Percentiles rank a stretch among this genome's conserved stretches.
phyloP scores from a whole-genome alignment of 2,113 vertebrate genomes.

The Nesospiza acunhae region DNA sequence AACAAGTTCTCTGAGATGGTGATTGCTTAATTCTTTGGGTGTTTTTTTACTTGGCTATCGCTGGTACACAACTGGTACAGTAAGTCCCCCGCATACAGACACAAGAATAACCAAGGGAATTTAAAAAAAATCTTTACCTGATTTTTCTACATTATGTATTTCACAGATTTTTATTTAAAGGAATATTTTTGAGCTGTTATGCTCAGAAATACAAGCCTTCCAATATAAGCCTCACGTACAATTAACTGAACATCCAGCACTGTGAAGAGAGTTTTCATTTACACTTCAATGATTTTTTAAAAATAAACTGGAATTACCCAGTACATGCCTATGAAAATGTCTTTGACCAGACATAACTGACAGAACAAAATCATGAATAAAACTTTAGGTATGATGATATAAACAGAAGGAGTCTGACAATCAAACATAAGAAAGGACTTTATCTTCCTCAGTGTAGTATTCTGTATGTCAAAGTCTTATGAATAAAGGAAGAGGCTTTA shows the following conservation, averaged over 20 bases:
- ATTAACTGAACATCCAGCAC: neutral
- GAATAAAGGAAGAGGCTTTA: neutral
- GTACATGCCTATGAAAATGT: neutral
- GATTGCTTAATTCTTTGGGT: fast-evolving
- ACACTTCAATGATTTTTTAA: neutral
- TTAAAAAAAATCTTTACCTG: neutral
- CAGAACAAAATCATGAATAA: neutral
- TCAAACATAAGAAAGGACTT: neutral
- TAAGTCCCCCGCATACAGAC: neutral
- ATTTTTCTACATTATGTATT: neutral
- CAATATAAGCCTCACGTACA: neutral
- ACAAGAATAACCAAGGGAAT: neutral
- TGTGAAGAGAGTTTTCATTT: neutral
- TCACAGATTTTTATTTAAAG: neutral
- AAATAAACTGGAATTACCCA: neutral
- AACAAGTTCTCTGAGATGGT: neutral
- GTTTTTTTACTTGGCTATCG: fast-evolving
- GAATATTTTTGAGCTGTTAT: neutral
- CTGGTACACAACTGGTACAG: neutral
- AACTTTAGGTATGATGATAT: neutral
- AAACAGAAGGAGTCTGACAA: neutral
- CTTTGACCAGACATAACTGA: neutral
- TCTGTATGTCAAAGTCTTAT: neutral
- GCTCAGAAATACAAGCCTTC: neutral
- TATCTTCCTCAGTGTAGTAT: no score